phyloP scores from a whole-genome alignment of 2,797 vertebrate genomes.

The Pipistrellus kuhlii region DNA sequence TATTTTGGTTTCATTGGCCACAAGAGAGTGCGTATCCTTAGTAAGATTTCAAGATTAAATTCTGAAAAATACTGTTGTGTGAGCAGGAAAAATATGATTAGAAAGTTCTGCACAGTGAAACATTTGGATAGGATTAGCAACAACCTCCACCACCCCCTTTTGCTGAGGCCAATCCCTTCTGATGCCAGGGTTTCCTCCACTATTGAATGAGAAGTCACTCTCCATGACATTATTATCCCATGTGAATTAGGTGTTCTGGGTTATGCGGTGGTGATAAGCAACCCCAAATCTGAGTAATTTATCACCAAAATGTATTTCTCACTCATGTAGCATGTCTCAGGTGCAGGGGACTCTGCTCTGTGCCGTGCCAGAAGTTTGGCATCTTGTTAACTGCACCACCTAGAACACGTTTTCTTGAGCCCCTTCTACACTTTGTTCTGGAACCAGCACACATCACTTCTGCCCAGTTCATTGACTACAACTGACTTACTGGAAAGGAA shows the following conservation, averaged over 20 bases:
- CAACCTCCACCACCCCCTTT: not conserved
- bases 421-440: not conserved
- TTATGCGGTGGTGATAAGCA: not conserved
- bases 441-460: not conserved
- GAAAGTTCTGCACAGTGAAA: not conserved
- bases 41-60: constrained; percentile 47
- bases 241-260: not conserved
- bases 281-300: not conserved
- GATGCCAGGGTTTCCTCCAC: not conserved
- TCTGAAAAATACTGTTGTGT: not conserved
- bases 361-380: accelerated
- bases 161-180: not conserved
- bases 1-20: not conserved
- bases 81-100: not conserved
- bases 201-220: not conserved
- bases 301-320: not conserved
- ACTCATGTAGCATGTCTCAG: not conserved
- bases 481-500: not conserved
- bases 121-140: not conserved
- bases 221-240: not conserved
- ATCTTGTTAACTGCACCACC: not conserved
- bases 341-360: no score
- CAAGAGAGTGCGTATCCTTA: not conserved
- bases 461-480: not conserved
- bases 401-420: not conserved